phyloP scores from a whole-genome alignment of 2,888 invertebrate species.

The Saturnia pavonia region DNA sequence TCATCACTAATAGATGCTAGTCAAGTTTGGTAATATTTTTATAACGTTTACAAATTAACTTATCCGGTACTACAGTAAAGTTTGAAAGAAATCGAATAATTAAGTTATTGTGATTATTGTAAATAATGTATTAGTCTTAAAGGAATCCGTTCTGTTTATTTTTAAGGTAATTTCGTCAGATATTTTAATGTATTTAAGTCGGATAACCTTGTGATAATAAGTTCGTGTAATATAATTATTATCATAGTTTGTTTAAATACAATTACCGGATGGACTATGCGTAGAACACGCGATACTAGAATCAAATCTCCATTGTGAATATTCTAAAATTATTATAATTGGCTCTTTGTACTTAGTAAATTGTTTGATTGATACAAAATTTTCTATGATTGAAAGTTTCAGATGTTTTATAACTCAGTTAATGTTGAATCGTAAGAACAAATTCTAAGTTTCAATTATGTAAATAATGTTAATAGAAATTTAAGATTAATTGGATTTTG shows the following conservation, averaged over 20 bases:
- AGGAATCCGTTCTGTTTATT: constrained; percentile 12
- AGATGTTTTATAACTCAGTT: constrained; percentile 29
- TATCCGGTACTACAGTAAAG: neutral
- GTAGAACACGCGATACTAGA: constrained; percentile 76
- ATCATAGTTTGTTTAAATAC: constrained; percentile 56
- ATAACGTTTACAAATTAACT: neutral
- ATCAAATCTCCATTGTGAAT: constrained; percentile 45
- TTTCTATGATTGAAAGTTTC: constrained; percentile 29
- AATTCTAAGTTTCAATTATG: constrained; percentile 12
- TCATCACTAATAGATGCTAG: neutral
- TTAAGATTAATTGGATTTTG: neutral
- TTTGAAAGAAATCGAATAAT: neutral
- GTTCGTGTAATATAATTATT: constrained; percentile 47
- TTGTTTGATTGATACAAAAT: constrained; percentile 29
- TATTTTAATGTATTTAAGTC: constrained; percentile 25
- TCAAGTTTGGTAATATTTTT: neutral
- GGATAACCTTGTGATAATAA: constrained; percentile 74
- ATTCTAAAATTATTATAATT: constrained; percentile 57
- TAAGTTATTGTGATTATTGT: neutral
- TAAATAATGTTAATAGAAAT: neutral
- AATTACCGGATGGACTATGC: constrained; percentile 59
- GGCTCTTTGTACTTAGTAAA: constrained; percentile 73
- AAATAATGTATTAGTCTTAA: neutral
- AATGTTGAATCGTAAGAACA: constrained; percentile 15
- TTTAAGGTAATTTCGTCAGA: constrained; percentile 20